These are phyloP conservation scores for Perdita meconis DNA, from an alignment of 2,888 invertebrate genomes.

Conservation along the genomic window DNA sequence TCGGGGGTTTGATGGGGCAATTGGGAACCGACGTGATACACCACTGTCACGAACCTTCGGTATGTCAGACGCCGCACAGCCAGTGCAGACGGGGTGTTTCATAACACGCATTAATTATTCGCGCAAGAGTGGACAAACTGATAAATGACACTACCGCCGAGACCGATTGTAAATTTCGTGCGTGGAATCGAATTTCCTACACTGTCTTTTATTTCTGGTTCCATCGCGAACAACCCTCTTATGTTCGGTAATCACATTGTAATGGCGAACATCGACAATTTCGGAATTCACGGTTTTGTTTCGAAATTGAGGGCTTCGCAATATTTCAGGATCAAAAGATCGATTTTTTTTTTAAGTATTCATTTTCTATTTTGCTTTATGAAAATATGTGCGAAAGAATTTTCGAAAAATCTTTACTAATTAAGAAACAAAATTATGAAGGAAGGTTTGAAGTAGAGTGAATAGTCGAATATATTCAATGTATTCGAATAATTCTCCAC, in stretches of 20 bases:
- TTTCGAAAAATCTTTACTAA: too few species aligned
- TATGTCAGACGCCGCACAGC: conserved; percentile 38
- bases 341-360: too few species aligned
- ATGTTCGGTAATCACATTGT: background rate
- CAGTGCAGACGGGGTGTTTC: conserved; percentile 57
- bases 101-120: conserved; percentile 65
- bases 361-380: too few species aligned
- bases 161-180: background rate
- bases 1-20: background rate
- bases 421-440: too few species aligned
- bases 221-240: background rate
- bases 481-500: too few species aligned
- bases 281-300: background rate
- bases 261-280: background rate
- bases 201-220: background rate
- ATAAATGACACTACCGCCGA: conserved; percentile 35
- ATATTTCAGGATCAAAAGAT: too few species aligned
- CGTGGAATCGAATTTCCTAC: background rate
- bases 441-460: too few species aligned
- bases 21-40: conserved; percentile 40
- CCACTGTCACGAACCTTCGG: conserved; percentile 52
- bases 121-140: conserved; percentile 33
- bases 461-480: too few species aligned
- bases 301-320: too few species aligned
- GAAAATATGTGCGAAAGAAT: too few species aligned